Evolutionary conservation across 2,113 vertebrate genomes (phyloP).

Genomic region (Tachysurus fulvidraco): DNA sequence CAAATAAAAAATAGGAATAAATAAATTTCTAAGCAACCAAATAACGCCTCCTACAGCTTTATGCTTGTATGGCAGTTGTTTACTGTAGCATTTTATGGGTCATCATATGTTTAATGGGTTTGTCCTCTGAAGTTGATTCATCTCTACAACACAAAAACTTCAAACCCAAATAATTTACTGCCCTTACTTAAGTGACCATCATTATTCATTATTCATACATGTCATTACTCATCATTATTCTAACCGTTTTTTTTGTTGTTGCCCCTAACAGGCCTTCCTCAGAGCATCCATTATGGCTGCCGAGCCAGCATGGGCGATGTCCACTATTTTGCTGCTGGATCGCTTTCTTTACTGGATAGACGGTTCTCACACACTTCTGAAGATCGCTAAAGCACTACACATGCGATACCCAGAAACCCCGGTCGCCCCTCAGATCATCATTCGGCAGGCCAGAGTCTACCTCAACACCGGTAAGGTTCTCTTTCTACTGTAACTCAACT

Average conservation of each 20-base stretch:
- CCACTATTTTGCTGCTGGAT: slow-evolving; percentile 83
- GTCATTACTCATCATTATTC: not conserved
- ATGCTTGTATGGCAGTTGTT: not conserved
- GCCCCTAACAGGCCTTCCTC: slow-evolving; percentile 72
- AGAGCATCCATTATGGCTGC: slow-evolving; percentile 75
- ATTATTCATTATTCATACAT: too few species aligned
- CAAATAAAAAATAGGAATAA: not conserved
- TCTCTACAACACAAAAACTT: not conserved
- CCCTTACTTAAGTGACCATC: not conserved
- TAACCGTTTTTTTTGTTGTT: not conserved
- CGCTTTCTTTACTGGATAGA: slow-evolving; percentile 89
- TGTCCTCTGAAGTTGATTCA: not conserved
- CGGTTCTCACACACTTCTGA: slow-evolving; percentile 78
- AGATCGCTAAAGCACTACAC: slow-evolving; percentile 81
- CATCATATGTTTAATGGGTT: not conserved
- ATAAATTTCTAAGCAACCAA: not conserved
- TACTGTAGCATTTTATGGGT: not conserved
- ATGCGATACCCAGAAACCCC: slow-evolving; percentile 69
- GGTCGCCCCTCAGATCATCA: slow-evolving; percentile 87
- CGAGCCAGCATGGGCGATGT: slow-evolving; percentile 72
- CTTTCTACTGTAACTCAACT: too few species aligned
- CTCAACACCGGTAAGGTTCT: slow-evolving; percentile 77
- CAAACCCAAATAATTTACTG: not conserved
- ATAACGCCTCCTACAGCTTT: not conserved
- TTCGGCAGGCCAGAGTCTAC: slow-evolving; percentile 86